Base-by-base conservation (phyloP, 2,888 invertebrate species). In the Nemotelus pantherinus region DNA sequence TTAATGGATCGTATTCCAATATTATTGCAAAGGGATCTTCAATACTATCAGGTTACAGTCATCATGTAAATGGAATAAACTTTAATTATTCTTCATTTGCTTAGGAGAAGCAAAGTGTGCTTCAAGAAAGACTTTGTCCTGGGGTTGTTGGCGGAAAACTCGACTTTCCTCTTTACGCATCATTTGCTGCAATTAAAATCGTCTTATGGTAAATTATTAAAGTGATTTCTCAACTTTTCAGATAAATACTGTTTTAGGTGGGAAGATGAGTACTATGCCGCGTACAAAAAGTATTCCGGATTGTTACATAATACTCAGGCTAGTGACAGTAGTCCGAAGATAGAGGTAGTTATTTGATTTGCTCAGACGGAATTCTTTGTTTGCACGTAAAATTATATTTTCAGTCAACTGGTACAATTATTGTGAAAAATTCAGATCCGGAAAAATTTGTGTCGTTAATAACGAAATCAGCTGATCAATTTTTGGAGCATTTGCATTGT, bases 1-100 rank as follows among this genome's bases (percentile, higher is more conserved):
- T 91, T 95, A 86, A 94, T 95, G 91, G 95, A 95, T 86, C 90
- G 94, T 81, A 94, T 95, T 81, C 92, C 93, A 80, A 94, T 95
- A 82, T 88, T 95, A 71, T 89, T 95, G 78, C 94, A 95, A 87
- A 88, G 95, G 78, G 95, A 95, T 86, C 89, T 94, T 87, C 93
- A 94, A 84, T 95, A 94, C 87, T 95, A 95, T 88, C 93, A 93
- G 90, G 94, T 93, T 60, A 25, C 25, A 25, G 25, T n/a, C 45
- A 44, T 53, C 2, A 60, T 68, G 43, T 48, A 10, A 48, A 53
- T 47, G 43, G 39, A 39, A 60, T 50, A 6, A 7, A 55, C 43
- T 9, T 57, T 25, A n/a, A 65, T 64, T 50, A 39, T 57, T 58
- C 55, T 25, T 6, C 10, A 47, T 68, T 5, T 71, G 45, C 48